These are phyloP conservation scores for Sminthopsis crassicaudata DNA, from an alignment of 2,113 vertebrate species.

Conservation along the genomic window DNA sequence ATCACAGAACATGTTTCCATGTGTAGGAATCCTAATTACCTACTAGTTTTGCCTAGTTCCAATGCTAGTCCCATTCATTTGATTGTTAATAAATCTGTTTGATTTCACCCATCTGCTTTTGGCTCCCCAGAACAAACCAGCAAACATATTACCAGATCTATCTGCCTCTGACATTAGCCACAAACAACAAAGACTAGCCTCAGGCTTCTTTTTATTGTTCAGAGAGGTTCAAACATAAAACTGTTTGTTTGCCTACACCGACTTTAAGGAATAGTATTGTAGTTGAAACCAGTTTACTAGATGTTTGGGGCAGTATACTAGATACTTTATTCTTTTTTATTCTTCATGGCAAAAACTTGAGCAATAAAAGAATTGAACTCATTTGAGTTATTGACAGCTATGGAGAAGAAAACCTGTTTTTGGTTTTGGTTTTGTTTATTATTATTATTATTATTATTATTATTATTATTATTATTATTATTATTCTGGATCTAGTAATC, in stretches of 20 bases:
- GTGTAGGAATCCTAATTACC: background rate
- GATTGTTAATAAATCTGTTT: slow-evolving; percentile 40
- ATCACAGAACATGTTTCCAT: background rate
- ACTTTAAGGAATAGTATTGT: background rate
- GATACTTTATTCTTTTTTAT: no score
- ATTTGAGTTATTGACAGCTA: background rate
- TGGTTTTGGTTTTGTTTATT: no score
- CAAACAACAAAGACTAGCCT: background rate
- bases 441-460: no score
- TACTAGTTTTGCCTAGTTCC: background rate
- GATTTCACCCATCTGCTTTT: slow-evolving; percentile 40
- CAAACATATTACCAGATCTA: background rate
- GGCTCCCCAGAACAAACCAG: background rate
- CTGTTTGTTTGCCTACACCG: background rate
- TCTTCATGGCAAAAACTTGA: background rate
- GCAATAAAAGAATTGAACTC: background rate
- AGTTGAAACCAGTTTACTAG: background rate
- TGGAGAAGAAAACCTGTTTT: background rate
- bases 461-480: no score
- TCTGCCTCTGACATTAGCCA: background rate
- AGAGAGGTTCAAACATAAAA: background rate
- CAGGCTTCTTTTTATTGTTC: background rate
- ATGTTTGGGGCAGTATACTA: background rate
- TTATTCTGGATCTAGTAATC: background rate
- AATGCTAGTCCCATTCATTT: background rate